Conservation (phyloP, 1,140 invertebrate species). For the Neodiprion pinetum region DNA sequence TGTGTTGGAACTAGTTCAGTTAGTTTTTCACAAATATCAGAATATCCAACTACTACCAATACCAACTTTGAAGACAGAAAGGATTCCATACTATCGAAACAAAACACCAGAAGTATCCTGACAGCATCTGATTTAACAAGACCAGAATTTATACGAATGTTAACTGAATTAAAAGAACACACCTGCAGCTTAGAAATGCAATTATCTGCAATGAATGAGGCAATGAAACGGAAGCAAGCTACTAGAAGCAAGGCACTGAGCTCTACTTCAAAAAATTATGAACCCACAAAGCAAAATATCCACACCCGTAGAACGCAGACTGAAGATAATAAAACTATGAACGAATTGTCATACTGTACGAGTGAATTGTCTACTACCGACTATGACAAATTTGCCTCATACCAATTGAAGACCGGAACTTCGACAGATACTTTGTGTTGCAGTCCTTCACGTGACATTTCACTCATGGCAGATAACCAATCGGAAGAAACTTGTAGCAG, state of each 20-base stretch:
- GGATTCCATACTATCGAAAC: not conserved
- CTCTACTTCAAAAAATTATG: conserved; percentile 5
- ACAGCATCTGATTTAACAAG: conserved; percentile 17
- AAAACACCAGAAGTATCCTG: not conserved
- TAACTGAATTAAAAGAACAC: conserved; percentile 24
- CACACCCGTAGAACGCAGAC: not conserved
- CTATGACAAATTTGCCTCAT: not conserved
- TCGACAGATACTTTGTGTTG: not conserved
- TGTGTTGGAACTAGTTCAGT: not conserved
- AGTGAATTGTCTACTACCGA: not conserved
- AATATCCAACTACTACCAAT: not conserved
- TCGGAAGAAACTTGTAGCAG: not conserved
- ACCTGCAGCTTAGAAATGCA: conserved; percentile 22
- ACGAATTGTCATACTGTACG: not conserved
- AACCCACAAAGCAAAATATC: not conserved
- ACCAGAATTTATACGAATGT: conserved; percentile 24
- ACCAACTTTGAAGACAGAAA: not conserved
- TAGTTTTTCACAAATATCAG: not conserved
- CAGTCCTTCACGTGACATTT: not conserved
- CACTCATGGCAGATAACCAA: not conserved
- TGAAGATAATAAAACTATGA: not conserved
- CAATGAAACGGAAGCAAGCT: not conserved
- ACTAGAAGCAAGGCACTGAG: not conserved
- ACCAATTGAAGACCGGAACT: not conserved
- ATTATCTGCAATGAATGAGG: conserved; percentile 15